Conservation (phyloP, 1,140 invertebrate species). For the Drosophila takahashii region DNA sequence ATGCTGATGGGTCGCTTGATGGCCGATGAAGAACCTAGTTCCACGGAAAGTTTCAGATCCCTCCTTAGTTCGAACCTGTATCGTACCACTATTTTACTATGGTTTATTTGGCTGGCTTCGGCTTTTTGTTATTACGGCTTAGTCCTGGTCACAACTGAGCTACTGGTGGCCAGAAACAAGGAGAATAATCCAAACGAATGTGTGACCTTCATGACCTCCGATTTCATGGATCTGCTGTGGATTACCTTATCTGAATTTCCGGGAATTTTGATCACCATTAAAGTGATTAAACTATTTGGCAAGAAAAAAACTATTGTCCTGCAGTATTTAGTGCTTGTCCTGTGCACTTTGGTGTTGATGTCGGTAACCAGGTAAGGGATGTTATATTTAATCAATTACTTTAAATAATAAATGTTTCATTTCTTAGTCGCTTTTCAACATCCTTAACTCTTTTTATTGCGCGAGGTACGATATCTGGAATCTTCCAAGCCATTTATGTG, state of each 20-base stretch:
- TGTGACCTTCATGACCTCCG: slow-evolving; percentile 90
- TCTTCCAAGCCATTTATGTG: slow-evolving; percentile 97
- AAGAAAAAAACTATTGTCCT: slow-evolving; percentile 97
- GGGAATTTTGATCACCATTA: slow-evolving; percentile 96
- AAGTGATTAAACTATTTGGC: slow-evolving; percentile 95
- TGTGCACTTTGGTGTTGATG: slow-evolving; percentile 92
- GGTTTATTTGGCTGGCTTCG: slow-evolving; percentile 98
- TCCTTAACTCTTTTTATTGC: slow-evolving; percentile 95
- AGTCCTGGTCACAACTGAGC: slow-evolving; percentile 97
- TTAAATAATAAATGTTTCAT: background rate
- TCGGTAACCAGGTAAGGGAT: slow-evolving; percentile 89
- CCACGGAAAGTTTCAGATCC: slow-evolving; percentile 91
- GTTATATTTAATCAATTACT: background rate
- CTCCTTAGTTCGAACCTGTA: slow-evolving; percentile 92
- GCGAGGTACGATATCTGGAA: slow-evolving; percentile 95
- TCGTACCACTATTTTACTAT: slow-evolving; percentile 93
- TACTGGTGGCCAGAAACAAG: slow-evolving; percentile 88
- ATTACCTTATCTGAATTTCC: slow-evolving; percentile 98
- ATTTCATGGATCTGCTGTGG: slow-evolving; percentile 97
- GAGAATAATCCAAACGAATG: slow-evolving; percentile 69
- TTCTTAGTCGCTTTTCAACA: slow-evolving; percentile 90
- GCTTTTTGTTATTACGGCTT: slow-evolving; percentile 98
- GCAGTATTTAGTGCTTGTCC: slow-evolving; percentile 95
- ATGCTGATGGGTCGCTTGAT: slow-evolving; percentile 95
- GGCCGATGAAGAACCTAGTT: slow-evolving; percentile 89